Evolutionary conservation across 1,140 invertebrate species (phyloP).

Genomic region (Rhopalosiphum padi): DNA sequence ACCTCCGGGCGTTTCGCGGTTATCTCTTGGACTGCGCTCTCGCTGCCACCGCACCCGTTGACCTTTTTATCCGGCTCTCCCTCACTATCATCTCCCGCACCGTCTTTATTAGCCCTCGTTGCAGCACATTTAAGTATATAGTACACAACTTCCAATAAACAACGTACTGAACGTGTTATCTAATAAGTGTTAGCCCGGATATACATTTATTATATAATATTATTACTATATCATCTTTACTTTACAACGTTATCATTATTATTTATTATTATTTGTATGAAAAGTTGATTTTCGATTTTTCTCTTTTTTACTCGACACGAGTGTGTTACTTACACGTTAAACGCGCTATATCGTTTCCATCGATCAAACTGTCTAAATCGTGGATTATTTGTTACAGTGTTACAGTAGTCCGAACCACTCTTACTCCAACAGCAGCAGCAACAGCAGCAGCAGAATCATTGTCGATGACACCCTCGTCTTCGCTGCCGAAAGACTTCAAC

Average conservation of each 20-base stretch:
- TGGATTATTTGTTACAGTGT: conserved; percentile 7
- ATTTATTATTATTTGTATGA: background rate
- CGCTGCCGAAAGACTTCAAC: background rate
- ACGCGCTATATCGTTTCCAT: background rate
- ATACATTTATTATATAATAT: conserved; percentile 20
- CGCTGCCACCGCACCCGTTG: background rate
- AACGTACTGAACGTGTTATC: background rate
- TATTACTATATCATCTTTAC: background rate
- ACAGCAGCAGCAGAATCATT: background rate
- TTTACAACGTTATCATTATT: background rate
- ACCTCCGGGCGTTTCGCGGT: background rate
- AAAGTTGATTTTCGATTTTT: background rate
- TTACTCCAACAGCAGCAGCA: background rate
- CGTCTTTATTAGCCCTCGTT: background rate
- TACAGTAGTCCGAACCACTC: conserved; percentile 15
- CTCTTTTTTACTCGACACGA: background rate
- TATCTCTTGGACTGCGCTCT: conserved; percentile 49
- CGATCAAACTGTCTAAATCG: background rate
- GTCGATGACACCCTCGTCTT: conserved; percentile 10
- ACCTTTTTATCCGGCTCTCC: background rate
- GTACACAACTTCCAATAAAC: background rate
- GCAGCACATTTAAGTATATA: background rate
- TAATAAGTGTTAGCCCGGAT: background rate
- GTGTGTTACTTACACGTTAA: background rate
- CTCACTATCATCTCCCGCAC: background rate